Base-by-base conservation (phyloP, 2,113 vertebrate genomes). In the Hippocampus comes region DNA sequence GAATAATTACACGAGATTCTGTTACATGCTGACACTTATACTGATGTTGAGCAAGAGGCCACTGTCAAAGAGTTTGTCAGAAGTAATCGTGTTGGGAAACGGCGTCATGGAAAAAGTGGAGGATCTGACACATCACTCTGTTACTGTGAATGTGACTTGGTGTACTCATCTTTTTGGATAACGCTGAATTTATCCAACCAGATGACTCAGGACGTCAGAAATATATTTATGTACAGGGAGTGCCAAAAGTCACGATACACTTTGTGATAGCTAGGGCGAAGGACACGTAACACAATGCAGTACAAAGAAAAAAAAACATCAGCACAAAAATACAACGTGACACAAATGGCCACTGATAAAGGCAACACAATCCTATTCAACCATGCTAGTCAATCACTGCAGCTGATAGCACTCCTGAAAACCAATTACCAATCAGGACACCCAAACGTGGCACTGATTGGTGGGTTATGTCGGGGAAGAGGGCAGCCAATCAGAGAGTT, bases 91-190 rank as follows among this genome's bases (percentile, higher is more conserved):
- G 42, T 23, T 63, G 12, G 21, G 2, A 60, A 68, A 77, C 63
- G 55, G 17, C 17, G 46, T 77, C 73, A 82, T 67, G 60, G 43
- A 4, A 71, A 55, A 42, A 70, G 57, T 67, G 25, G 15, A 23
- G n/a, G 14, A 48, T 66, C 11, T 70, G 70, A 64, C 49, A 20
- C 67, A 69, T 30, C 59, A 59, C 15, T 42, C 12, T 18, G 17
- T 38, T 38, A 65, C 68, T 46, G n/a, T 18, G 61, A 23, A 25
- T 42, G 11, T 56, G 27, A 30, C 25, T 27, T 12, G 9, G 9
- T 56, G 53, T 56, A 14, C 10, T 56, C 27, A 65, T 55, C 68
- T 72, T 74, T 77, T 79, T 57, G 27, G 38, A 27, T 55, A 27
- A 27, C 14, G 2, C 4, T 25, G 3, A 73, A 43, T 10, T 4